Base-by-base conservation (phyloP, 2,888 invertebrate genomes). In the Panzeria rudis region DNA sequence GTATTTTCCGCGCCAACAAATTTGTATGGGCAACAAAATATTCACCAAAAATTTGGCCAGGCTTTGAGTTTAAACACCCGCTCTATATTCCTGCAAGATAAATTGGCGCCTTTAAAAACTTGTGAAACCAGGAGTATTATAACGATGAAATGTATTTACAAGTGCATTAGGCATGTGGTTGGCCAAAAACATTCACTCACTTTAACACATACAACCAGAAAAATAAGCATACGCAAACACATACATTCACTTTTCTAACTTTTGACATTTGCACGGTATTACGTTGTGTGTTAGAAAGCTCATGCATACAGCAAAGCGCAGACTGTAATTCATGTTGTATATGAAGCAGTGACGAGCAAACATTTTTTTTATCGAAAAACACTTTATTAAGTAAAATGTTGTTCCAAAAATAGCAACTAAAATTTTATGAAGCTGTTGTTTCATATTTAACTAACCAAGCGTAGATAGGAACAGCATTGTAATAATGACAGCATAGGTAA, bases 141-240 rank as follows among this genome's bases (percentile, higher is more conserved):
- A 56, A 59, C 56, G 64, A 50, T 77, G 41, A 83, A 72, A 66
- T 59, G 59, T 66, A 66, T 71, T 72, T 77, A 29, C 72, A 77
- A 83, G 77, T 83, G 66, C 59, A 83, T 83, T 72, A 77, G 77
- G 32, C 66, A 66, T 50, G 71, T 56, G 83, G 71, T 72, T 29
- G 41, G 59, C 83, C 66, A 4, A 77, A 77, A 72, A 66, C 23
- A 56, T 77, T 68, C 29, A 83, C 32, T 77, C 71, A n/a, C 47
- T 64, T 56, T 35, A 59, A 68, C 23, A 32, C 17, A 29, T 41
- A 32, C 17, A 29, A 15, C 6, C 35, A 38, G 2, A 13, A 3
- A 61, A 13, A 62, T 5, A 25, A 25, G 13, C 54, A 32, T 8
- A 59, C 17, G 17, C 11, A 29, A 23, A 54, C 23, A 29, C 15